A percentile compares a stretch with the other conserved stretches of the same genome.
These are phyloP conservation scores for Coenonympha arcania DNA, from an alignment of 2,888 invertebrate species.

Conservation along the genomic window DNA sequence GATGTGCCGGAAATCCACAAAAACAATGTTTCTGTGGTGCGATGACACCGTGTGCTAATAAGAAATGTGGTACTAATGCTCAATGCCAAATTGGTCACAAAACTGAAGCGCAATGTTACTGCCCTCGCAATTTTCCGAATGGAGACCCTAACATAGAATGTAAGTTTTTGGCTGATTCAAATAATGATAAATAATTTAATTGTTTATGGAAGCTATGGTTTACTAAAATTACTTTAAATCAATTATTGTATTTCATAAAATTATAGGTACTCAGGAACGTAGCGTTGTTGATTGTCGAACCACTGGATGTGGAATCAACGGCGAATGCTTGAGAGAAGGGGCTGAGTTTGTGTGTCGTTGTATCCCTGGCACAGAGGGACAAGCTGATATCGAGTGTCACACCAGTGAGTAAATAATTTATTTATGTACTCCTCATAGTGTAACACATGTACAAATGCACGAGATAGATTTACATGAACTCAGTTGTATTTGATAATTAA, in stretches of 20 bases:
- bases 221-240: background rate
- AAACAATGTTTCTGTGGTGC: constrained; percentile 85
- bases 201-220: background rate
- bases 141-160: constrained; percentile 91
- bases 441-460: constrained; percentile 72
- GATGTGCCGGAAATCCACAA: constrained; percentile 87
- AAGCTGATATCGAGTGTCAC: constrained; percentile 81
- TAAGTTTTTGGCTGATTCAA: constrained; percentile 67
- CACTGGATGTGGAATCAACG: constrained; percentile 86
- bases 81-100: constrained; percentile 81
- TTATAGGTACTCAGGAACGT: constrained; percentile 72
- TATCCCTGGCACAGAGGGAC: constrained; percentile 81
- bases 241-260: background rate
- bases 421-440: constrained; percentile 16
- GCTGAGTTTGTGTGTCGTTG: constrained; percentile 88
- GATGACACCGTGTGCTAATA: constrained; percentile 83
- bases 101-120: constrained; percentile 86
- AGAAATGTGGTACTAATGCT: constrained; percentile 87
- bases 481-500: background rate
- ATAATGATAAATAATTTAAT: background rate
- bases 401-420: constrained; percentile 58
- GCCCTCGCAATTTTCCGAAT: constrained; percentile 85
- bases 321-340: constrained; percentile 89
- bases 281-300: constrained; percentile 85
- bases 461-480: constrained; percentile 31